Conservation (phyloP, 2,797 vertebrate species). For the Pipistrellus pygmaeus region DNA sequence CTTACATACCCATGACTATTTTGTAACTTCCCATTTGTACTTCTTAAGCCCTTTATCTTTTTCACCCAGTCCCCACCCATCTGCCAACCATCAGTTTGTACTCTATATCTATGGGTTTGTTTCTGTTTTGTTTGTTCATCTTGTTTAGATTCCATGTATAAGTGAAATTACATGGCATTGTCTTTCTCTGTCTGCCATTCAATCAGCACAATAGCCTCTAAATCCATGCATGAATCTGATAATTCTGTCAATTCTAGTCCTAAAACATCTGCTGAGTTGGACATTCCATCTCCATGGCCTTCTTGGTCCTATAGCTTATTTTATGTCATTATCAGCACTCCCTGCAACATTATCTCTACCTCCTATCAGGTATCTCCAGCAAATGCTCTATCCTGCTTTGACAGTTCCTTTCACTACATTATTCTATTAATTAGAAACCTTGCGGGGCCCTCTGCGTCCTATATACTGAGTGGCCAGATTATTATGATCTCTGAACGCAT, state of each 20-base stretch:
- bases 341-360: background rate
- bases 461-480: no score
- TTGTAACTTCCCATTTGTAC: background rate
- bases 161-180: background rate
- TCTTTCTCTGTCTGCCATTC: background rate
- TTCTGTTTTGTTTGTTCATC: background rate
- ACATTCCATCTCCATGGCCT: background rate
- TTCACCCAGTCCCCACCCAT: background rate
- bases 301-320: background rate
- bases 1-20: background rate
- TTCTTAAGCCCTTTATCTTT: background rate
- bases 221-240: background rate
- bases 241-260: background rate
- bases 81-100: background rate
- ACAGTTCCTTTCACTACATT: background rate
- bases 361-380: background rate
- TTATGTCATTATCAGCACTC: background rate
- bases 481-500: no score
- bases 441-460: background rate
- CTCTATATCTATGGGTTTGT: background rate
- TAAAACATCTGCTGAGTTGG: background rate
- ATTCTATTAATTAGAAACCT: background rate
- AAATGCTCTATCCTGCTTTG: background rate
- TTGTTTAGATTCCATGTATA: background rate
- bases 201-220: background rate